phyloP scores from a whole-genome alignment of 2,797 vertebrate species.

The Capromys pilorides region DNA sequence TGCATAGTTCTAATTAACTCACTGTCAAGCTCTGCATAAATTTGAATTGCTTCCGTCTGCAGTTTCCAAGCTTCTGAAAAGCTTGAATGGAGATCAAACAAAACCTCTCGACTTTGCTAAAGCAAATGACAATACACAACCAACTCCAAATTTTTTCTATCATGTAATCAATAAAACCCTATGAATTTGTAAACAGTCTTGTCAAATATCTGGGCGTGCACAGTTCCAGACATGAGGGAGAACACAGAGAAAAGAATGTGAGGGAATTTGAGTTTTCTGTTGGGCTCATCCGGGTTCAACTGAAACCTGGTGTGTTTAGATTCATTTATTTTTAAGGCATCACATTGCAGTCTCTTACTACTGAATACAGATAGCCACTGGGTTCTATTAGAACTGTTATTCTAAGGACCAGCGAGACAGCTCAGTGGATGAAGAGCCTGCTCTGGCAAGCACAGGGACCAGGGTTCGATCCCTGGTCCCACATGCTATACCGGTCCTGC shows the following conservation, averaged over 20 bases:
- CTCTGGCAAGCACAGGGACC: no score
- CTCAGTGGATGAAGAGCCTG: no score
- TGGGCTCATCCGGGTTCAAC: slow-evolving; percentile 43
- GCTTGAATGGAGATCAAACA: slow-evolving; percentile 75
- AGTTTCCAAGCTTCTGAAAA: slow-evolving; percentile 64
- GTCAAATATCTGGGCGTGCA: slow-evolving; percentile 46
- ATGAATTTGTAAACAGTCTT: slow-evolving; percentile 69
- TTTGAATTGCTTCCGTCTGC: slow-evolving; percentile 74
- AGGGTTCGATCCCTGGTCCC: no score
- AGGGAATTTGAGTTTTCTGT: slow-evolving; percentile 9
- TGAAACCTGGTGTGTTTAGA: slow-evolving; percentile 31
- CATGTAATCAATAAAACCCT: slow-evolving; percentile 69
- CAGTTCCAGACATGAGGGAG: slow-evolving; percentile 39
- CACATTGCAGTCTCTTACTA: slow-evolving; percentile 44
- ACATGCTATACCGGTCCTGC: no score
- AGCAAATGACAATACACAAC: slow-evolving; percentile 57
- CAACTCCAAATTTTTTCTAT: slow-evolving; percentile 57
- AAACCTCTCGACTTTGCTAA: slow-evolving; percentile 66
- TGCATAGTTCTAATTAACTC: slow-evolving; percentile 78
- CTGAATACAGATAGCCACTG: slow-evolving; percentile 41
- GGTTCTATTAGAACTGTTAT: not conserved
- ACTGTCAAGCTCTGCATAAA: slow-evolving; percentile 77
- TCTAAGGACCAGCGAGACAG: not conserved
- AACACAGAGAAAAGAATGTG: not conserved
- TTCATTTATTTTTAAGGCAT: slow-evolving; percentile 23